Percentiles rank a stretch among this genome's conserved stretches.
Evolutionary conservation across 2,797 vertebrate species (phyloP).

Genomic region (Helarctos malayanus): DNA sequence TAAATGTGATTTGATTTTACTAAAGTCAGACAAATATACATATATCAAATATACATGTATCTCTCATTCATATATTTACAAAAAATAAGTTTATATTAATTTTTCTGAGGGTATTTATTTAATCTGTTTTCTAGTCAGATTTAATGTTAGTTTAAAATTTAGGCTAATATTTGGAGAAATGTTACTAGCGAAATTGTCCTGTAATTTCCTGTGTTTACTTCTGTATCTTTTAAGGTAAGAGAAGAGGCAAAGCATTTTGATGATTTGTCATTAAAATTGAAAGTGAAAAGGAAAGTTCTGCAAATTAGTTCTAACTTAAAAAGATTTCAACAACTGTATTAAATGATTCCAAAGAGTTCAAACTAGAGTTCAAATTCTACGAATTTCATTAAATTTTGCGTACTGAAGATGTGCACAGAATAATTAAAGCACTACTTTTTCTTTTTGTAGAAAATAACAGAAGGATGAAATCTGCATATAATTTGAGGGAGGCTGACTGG

Average conservation of each 20-base stretch:
- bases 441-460: conserved; percentile 37
- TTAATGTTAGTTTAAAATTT: background rate
- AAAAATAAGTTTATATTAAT: background rate
- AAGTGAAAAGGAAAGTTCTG: conserved; percentile 17
- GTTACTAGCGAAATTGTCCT: background rate
- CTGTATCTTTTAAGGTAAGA: background rate
- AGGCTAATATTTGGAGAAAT: background rate
- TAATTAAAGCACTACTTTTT: conserved; percentile 74
- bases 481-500: background rate
- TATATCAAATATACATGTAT: background rate
- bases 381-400: conserved; percentile 65
- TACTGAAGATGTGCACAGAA: conserved; percentile 33
- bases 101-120: background rate
- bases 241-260: background rate
- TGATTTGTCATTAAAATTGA: conserved; percentile 45
- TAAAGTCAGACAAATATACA: background rate
- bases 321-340: background rate
- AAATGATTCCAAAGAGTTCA: conserved; percentile 42
- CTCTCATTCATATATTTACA: background rate
- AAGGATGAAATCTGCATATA: conserved; percentile 18
- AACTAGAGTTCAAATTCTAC: conserved; percentile 33
- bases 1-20: conserved; percentile 9
- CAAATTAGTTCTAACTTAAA: conserved; percentile 46
- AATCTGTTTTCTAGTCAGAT: background rate
- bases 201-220: background rate